A percentile compares a stretch with the other conserved stretches of the same genome.
Evolutionary conservation across 2,888 invertebrate genomes (phyloP).

Genomic region (Deilephila elpenor): DNA sequence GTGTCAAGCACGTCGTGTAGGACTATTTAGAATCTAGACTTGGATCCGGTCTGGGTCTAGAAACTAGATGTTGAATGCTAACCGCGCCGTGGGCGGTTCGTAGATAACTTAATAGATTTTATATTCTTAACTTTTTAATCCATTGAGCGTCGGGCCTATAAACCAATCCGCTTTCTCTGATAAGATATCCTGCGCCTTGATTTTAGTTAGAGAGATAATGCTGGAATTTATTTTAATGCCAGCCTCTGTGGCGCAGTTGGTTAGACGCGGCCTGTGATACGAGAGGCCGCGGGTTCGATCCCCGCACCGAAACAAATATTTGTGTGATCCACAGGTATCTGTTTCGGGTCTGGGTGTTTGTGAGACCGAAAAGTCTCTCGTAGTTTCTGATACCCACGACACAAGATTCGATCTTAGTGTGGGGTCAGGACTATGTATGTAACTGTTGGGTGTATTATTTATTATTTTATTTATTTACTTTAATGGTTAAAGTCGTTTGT

Average conservation of each 20-base stretch:
- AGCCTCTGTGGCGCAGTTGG: too few relatives aligned
- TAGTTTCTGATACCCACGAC: too few relatives aligned
- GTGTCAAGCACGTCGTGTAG: constrained; percentile 12
- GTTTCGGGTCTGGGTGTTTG: too few relatives aligned
- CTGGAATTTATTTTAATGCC: background rate
- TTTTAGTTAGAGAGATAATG: background rate
- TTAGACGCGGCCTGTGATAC: too few relatives aligned
- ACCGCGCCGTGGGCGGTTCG: constrained; percentile 3
- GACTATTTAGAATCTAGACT: constrained; percentile 11
- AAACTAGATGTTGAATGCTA: constrained; percentile 5
- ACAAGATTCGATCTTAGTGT: too few relatives aligned
- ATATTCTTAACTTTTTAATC: background rate
- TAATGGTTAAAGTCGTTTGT: background rate
- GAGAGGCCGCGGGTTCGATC: too few relatives aligned
- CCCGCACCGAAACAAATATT: too few relatives aligned
- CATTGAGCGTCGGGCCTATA: background rate
- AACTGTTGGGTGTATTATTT: too few relatives aligned
- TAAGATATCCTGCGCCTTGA: constrained; percentile 7
- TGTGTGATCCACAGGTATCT: too few relatives aligned
- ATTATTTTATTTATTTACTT: background rate
- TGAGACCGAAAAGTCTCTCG: too few relatives aligned
- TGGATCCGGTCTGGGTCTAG: background rate
- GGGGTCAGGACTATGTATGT: too few relatives aligned
- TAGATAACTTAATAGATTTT: constrained; percentile 16
- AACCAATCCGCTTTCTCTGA: background rate